Conservation (phyloP, 1,140 invertebrate genomes). For the Linepithema humile region DNA sequence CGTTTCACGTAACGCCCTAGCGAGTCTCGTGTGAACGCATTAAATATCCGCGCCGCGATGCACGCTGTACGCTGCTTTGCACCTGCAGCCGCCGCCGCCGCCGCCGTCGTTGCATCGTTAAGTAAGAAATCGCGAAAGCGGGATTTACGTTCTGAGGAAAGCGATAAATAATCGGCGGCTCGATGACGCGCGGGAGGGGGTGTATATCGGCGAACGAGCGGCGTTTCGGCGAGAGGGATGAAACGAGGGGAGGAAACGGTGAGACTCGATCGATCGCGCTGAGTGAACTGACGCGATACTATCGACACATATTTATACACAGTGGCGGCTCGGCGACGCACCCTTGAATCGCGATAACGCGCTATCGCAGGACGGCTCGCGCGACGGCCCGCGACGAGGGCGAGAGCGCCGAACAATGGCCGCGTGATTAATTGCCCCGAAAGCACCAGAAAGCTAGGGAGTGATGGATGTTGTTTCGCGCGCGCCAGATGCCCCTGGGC, state of each 20-base stretch:
- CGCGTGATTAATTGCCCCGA: slow-evolving; percentile 67
- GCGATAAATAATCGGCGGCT: slow-evolving; percentile 23
- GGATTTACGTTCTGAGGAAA: not conserved
- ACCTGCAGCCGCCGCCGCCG: slow-evolving; percentile 7
- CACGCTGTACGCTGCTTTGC: slow-evolving; percentile 1
- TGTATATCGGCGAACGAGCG: not conserved
- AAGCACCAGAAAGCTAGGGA: slow-evolving; percentile 62
- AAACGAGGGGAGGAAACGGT: not conserved
- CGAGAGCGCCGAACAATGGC: slow-evolving; percentile 44
- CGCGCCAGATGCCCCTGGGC: slow-evolving; percentile 48
- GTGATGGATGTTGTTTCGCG: slow-evolving; percentile 64
- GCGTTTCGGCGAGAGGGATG: not conserved
- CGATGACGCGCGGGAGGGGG: not conserved
- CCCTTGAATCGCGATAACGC: slow-evolving; percentile 62
- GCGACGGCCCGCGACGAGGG: not conserved
- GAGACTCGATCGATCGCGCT: slow-evolving; percentile 48
- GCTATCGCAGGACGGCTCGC: slow-evolving; percentile 58
- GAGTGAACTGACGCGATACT: slow-evolving; percentile 51
- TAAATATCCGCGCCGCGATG: slow-evolving; percentile 16
- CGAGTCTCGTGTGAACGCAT: not conserved
- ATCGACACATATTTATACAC: slow-evolving; percentile 62
- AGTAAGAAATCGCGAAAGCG: slow-evolving; percentile 5
- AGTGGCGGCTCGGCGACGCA: slow-evolving; percentile 10
- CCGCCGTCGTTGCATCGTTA: not conserved
- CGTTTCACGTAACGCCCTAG: not conserved